phyloP scores from a whole-genome alignment of 2,888 invertebrate species.

The Zootermopsis nevadensis region DNA sequence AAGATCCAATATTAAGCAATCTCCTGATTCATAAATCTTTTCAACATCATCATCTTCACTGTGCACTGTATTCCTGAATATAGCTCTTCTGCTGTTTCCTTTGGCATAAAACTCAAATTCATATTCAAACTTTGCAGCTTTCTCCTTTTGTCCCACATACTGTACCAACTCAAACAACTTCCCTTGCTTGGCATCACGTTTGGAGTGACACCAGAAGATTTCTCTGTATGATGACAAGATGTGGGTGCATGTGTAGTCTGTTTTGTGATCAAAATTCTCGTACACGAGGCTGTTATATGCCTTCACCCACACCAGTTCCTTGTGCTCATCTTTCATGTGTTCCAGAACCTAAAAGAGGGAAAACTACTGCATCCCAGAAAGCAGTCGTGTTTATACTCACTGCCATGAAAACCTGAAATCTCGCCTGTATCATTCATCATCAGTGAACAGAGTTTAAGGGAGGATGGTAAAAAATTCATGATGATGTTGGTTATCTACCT shows the following conservation, averaged over 20 bases:
- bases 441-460: no score
- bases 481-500: no score
- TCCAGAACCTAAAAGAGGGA: slow-evolving; percentile 14
- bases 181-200: background rate
- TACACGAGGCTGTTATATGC: slow-evolving; percentile 20
- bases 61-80: slow-evolving; percentile 8
- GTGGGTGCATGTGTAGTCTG: slow-evolving; percentile 12
- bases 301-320: slow-evolving; percentile 32
- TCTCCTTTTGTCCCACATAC: background rate
- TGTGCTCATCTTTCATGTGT: slow-evolving; percentile 37
- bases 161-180: slow-evolving; percentile 7
- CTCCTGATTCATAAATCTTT: background rate
- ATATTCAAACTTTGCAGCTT: slow-evolving; percentile 7
- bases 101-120: slow-evolving; percentile 17
- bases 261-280: slow-evolving; percentile 14
- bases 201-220: slow-evolving; percentile 24
- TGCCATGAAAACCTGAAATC: no score
- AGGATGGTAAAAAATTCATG: no score
- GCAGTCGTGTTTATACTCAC: no score
- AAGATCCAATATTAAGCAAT: slow-evolving; percentile 22
- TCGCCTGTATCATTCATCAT: no score
- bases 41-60: background rate
- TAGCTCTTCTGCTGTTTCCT: background rate
- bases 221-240: slow-evolving; percentile 1
- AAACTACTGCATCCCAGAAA: no score